Conservation (phyloP, 2,797 vertebrate genomes). For the Cyclopterus lumpus region DNA sequence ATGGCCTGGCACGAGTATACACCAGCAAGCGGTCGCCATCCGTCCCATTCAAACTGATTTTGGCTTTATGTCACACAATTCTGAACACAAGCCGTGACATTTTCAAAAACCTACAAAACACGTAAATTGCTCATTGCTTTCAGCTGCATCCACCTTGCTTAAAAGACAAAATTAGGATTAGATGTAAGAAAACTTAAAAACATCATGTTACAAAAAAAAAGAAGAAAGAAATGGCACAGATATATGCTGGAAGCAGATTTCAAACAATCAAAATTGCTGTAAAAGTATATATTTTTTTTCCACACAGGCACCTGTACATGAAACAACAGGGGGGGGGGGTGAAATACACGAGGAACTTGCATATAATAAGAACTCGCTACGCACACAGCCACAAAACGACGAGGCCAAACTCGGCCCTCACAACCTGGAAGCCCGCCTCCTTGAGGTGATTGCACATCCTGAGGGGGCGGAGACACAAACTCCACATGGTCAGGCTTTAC, state of each 20-base stretch:
- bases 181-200: conserved; percentile 53
- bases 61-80: conserved; percentile 65
- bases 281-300: conserved; percentile 52
- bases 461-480: conserved; percentile 45
- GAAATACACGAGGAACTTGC: conserved; percentile 73
- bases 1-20: conserved; percentile 47
- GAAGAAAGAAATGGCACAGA: conserved; percentile 70
- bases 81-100: conserved; percentile 60
- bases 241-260: conserved; percentile 76
- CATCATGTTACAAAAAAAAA: conserved; percentile 48
- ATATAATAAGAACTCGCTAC: conserved; percentile 77
- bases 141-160: conserved; percentile 52
- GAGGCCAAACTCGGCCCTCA: conserved; percentile 53
- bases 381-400: conserved; percentile 50
- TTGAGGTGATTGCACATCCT: conserved; percentile 77
- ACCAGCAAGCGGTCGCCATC: conserved; percentile 50
- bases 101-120: conserved; percentile 40
- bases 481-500: conserved; percentile 58
- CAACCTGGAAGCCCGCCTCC: conserved; percentile 62
- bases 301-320: conserved; percentile 79
- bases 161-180: conserved; percentile 50
- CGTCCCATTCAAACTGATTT: conserved; percentile 60
- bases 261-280: conserved; percentile 77
- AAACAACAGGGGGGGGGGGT: conserved; percentile 21
- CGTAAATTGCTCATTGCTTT: conserved; percentile 44